Conservation (phyloP, 2,797 vertebrate genomes). For the Acrossocheilus wenchowensis region DNA sequence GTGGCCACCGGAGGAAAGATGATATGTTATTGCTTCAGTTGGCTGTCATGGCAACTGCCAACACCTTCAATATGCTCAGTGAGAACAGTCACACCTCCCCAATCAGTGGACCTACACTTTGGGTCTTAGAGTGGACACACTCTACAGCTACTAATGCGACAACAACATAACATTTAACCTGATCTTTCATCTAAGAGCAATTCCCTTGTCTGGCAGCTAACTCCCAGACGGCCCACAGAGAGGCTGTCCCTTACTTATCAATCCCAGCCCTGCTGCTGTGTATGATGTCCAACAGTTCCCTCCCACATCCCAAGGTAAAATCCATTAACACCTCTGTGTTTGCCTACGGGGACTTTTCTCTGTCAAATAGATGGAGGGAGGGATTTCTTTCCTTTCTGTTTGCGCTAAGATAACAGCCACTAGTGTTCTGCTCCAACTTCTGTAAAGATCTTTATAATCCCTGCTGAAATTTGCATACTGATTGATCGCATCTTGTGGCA, state of each 20-base stretch:
- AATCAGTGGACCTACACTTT: constrained; percentile 25
- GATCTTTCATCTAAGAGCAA: constrained; percentile 15
- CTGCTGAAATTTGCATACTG: constrained; percentile 64
- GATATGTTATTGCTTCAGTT: constrained; percentile 18
- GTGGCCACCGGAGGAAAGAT: background rate
- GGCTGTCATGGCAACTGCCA: constrained; percentile 34
- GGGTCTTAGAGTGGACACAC: constrained; percentile 11
- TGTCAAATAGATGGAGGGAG: constrained; percentile 49
- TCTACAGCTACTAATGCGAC: constrained; percentile 7
- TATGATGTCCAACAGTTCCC: constrained; percentile 21
- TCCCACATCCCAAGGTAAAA: constrained; percentile 46
- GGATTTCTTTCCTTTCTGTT: constrained; percentile 42
- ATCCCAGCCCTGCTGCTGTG: constrained; percentile 11
- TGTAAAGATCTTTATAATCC: constrained; percentile 57
- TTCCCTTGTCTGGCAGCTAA: constrained; percentile 6
- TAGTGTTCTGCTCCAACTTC: constrained; percentile 51
- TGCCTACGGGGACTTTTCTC: constrained; percentile 48
- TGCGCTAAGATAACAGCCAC: constrained; percentile 54
- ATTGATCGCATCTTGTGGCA: constrained; percentile 53
- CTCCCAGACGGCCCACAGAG: constrained; percentile 7
- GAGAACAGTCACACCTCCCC: constrained; percentile 21
- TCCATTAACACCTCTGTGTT: constrained; percentile 55
- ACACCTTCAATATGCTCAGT: constrained; percentile 17
- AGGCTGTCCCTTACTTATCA: constrained; percentile 20
- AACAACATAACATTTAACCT: constrained; percentile 37